Evolutionary conservation across 2,113 vertebrate species (phyloP).

Genomic region (Channa maculata): DNA sequence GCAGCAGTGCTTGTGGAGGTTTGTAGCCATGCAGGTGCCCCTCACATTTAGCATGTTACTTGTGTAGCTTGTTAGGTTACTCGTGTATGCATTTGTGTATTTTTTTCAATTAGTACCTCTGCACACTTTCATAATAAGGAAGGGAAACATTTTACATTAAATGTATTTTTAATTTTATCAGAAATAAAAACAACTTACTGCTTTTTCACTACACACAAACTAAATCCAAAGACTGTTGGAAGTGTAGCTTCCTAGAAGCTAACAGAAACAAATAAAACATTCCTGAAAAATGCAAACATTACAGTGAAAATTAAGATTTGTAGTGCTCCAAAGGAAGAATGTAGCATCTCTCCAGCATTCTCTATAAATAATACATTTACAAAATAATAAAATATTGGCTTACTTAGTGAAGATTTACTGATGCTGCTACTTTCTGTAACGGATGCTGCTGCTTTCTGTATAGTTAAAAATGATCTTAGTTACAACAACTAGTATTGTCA

Average conservation of each 20-base stretch:
- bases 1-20: too few species aligned
- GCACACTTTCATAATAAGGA: not conserved
- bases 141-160: conserved; percentile 9
- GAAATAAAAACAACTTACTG: conserved; percentile 57
- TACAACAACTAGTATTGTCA: conserved; percentile 60
- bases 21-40: too few species aligned
- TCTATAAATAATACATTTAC: conserved; percentile 1
- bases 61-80: too few species aligned
- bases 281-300: conserved; percentile 27
- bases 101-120: not conserved
- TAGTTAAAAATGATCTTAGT: conserved; percentile 27
- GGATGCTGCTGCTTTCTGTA: not conserved
- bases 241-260: conserved; percentile 72
- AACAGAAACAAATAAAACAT: conserved; percentile 57
- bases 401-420: conserved; percentile 7
- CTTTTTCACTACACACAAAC: conserved; percentile 40
- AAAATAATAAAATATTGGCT: conserved; percentile 26
- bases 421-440: conserved; percentile 2
- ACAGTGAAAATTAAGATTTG: conserved; percentile 15
- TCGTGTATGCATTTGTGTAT: too few species aligned
- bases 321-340: conserved; percentile 23
- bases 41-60: too few species aligned
- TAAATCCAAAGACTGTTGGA: conserved; percentile 4
- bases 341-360: conserved; percentile 8
- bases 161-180: conserved; percentile 59